Percentiles rank a stretch among this genome's conserved stretches.
Evolutionary conservation across 1,140 invertebrate genomes (phyloP).

Genomic region (Bombus waltoni): DNA sequence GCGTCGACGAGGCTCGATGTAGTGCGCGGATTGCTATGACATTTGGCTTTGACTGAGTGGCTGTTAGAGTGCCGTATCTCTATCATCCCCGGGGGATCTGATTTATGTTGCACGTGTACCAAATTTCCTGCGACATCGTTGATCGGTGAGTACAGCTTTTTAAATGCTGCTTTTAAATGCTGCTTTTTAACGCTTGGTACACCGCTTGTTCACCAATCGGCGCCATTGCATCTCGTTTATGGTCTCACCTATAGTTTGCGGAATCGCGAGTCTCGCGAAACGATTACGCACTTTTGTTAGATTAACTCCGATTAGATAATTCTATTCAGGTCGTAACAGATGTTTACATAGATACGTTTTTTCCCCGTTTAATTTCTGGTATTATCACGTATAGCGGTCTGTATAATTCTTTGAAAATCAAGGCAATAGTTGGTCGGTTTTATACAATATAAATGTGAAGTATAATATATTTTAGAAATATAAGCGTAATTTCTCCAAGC

Average conservation of each 20-base stretch:
- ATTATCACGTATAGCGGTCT: background rate
- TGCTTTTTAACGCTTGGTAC: slow-evolving; percentile 40
- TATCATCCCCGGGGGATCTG: slow-evolving; percentile 57
- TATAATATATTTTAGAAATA: background rate
- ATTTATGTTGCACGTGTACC: slow-evolving; percentile 71
- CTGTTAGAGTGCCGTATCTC: slow-evolving; percentile 74
- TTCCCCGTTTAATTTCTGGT: background rate
- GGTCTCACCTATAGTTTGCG: background rate
- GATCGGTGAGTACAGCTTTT: slow-evolving; percentile 49
- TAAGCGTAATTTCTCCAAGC: background rate
- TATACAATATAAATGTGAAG: background rate
- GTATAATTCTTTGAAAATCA: background rate
- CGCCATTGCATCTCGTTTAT: slow-evolving; percentile 11
- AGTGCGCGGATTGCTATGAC: slow-evolving; percentile 79
- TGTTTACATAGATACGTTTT: background rate
- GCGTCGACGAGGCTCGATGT: slow-evolving; percentile 74
- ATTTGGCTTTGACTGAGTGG: slow-evolving; percentile 79
- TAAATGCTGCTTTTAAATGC: slow-evolving; percentile 50
- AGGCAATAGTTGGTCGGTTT: background rate
- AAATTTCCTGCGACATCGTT: slow-evolving; percentile 51
- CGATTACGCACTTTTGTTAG: slow-evolving; percentile 6
- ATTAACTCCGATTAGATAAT: slow-evolving; percentile 20
- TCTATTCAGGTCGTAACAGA: background rate
- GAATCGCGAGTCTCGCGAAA: background rate
- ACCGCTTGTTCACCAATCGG: background rate